phyloP scores from a whole-genome alignment of 2,888 invertebrate species.

The Iphiclides podalirius region DNA sequence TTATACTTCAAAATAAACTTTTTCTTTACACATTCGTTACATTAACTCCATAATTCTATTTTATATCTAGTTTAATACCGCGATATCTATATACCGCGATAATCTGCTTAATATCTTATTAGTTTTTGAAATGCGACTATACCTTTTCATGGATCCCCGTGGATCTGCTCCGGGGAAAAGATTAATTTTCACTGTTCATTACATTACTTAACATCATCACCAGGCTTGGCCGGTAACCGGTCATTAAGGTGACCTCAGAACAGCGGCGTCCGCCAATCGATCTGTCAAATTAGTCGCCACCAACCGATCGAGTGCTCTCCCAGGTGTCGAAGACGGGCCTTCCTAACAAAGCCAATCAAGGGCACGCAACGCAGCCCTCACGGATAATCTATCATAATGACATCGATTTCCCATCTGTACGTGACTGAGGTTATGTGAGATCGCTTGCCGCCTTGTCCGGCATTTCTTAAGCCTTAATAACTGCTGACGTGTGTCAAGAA shows the following conservation, averaged over 20 bases:
- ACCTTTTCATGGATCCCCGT: too few species aligned
- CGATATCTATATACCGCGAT: too few species aligned
- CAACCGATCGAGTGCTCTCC: slow-evolving; percentile 51
- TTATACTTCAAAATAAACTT: too few species aligned
- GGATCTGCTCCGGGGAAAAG: too few species aligned
- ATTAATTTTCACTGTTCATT: neutral
- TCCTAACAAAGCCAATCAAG: slow-evolving; percentile 76
- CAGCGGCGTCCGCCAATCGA: slow-evolving; percentile 57
- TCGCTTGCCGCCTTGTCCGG: slow-evolving; percentile 8
- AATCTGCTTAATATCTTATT: too few species aligned
- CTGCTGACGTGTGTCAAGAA: neutral
- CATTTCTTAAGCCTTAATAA: neutral
- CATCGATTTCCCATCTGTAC: slow-evolving; percentile 74
- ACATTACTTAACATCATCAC: neutral
- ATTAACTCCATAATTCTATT: too few species aligned
- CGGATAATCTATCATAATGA: slow-evolving; percentile 77
- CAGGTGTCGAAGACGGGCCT: slow-evolving; percentile 62
- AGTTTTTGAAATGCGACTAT: too few species aligned
- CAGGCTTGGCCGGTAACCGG: slow-evolving; percentile 26
- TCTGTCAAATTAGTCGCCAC: slow-evolving; percentile 73
- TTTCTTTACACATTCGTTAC: too few species aligned
- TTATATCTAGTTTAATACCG: too few species aligned
- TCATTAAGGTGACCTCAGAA: slow-evolving; percentile 62
- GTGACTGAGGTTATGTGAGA: slow-evolving; percentile 28
- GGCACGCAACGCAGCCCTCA: slow-evolving; percentile 57